Conservation (phyloP, 2,113 vertebrate species). For the Podarcis raffonei region DNA sequence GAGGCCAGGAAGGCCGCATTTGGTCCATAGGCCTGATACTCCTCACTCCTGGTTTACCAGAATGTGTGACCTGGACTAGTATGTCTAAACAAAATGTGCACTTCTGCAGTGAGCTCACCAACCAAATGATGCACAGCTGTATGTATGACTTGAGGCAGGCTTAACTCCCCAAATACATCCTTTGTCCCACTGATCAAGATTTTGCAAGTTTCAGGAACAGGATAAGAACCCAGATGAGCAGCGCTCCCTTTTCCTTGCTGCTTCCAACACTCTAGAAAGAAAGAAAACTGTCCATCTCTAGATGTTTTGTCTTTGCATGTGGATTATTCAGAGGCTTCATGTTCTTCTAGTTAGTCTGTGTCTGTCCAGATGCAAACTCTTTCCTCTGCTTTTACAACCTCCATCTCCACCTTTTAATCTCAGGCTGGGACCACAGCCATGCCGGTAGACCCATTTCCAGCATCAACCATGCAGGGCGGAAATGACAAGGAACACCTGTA, state of each 20-base stretch:
- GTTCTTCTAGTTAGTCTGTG: not conserved
- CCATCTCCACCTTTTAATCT: not conserved
- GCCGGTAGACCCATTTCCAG: conserved; percentile 36
- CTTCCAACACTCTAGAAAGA: too few species aligned
- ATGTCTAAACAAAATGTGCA: not conserved
- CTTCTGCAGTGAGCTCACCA: too few species aligned
- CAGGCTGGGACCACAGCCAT: conserved; percentile 43
- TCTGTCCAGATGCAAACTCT: not conserved
- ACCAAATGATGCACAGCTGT: not conserved
- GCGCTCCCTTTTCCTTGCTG: too few species aligned
- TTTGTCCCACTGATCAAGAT: not conserved
- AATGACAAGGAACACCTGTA: conserved; percentile 74
- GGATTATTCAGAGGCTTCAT: not conserved
- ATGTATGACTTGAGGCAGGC: not conserved
- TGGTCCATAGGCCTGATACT: too few species aligned
- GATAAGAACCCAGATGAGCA: not conserved
- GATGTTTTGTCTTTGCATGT: too few species aligned
- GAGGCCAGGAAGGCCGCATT: too few species aligned
- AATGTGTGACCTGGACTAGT: not conserved
- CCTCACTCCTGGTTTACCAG: too few species aligned
- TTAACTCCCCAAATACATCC: not conserved
- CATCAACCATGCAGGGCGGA: conserved; percentile 15
- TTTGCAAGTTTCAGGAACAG: not conserved
- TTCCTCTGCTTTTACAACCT: too few species aligned
- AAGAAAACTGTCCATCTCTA: not conserved